Evolutionary conservation across 2,888 invertebrate species (phyloP), one percentile per base, ranked within the genome.

Genomic region (Cremastobaeus sp.): DNA sequence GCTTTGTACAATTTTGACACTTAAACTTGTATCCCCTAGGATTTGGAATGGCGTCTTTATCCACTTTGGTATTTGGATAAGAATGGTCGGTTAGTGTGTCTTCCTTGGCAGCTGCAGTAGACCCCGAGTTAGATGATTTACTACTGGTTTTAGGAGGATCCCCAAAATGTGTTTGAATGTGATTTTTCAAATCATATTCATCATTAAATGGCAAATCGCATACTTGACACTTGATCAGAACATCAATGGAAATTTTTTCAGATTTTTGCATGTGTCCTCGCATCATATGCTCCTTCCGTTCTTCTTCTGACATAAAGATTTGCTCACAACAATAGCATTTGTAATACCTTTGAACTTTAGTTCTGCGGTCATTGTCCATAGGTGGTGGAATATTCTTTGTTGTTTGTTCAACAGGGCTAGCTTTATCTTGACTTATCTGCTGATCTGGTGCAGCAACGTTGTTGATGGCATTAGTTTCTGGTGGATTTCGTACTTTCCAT

Each of bases 91-190:
- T 52, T 8, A 15, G 15, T 14, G 2, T 78, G 78, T 1, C 76
- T 50, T 30, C 6, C 74, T n/a, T n/a, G n/a, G n/a, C n/a, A n/a
- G n/a, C n/a, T n/a, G n/a, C n/a, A n/a, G n/a, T n/a, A n/a, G n/a
- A n/a, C n/a, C n/a, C n/a, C n/a, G n/a, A n/a, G n/a, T n/a, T n/a
- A n/a, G n/a, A n/a, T n/a, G n/a, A n/a, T 43, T 80, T 37, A 75
- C 57, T 8, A 4, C 6, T n/a, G 17, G 8, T 77, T 34, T 45
- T 34, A 2, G 35, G 11, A 1, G 3, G 28, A 5, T 71, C 62
- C 3, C 71, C 35, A 57, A 82, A 83, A 70, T 85, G 85, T 17
- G 79, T 76, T 4, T 66, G 66, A 5, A 84, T 78, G 48, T 85
- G 85, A 50, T 65, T 74, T 32, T 80, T 81, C 3, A 85, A 59